A percentile compares a stretch with the other conserved stretches of the same genome.
These are phyloP conservation scores for Microcebus murinus DNA, from an alignment of 2,113 vertebrate genomes.

Conservation along the genomic window DNA sequence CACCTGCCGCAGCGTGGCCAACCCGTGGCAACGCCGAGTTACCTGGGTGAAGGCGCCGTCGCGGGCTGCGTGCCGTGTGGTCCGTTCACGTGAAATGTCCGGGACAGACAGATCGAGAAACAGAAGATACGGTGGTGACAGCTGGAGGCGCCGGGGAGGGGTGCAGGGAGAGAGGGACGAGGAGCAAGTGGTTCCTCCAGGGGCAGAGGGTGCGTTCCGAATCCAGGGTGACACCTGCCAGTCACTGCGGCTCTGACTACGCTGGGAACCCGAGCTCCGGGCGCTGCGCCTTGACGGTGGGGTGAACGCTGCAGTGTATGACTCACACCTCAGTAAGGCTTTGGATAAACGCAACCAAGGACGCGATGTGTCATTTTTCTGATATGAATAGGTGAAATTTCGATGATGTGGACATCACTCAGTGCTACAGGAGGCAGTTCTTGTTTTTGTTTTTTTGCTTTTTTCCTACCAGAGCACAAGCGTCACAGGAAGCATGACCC, in stretches of 20 bases:
- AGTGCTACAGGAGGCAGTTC: accelerated
- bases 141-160: accelerated
- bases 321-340: not conserved
- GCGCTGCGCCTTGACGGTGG: accelerated
- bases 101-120: not conserved
- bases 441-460: not conserved
- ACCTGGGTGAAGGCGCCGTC: not conserved
- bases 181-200: not conserved
- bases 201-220: not conserved
- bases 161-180: accelerated
- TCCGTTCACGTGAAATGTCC: not conserved
- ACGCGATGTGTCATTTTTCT: not conserved
- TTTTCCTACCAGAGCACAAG: not conserved
- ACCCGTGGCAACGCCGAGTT: not conserved
- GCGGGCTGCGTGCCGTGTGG: accelerated
- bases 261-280: not conserved
- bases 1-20: accelerated
- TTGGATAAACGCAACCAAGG: not conserved
- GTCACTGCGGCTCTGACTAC: not conserved
- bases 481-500: not conserved
- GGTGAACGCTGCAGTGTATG: accelerated
- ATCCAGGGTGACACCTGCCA: not conserved
- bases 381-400: too few relatives aligned
- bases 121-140: too few relatives aligned
- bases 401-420: accelerated